A percentile compares a stretch with the other conserved stretches of the same genome.
phyloP scores from a whole-genome alignment of 2,888 invertebrate genomes.

The Drosophila engyochracea region DNA sequence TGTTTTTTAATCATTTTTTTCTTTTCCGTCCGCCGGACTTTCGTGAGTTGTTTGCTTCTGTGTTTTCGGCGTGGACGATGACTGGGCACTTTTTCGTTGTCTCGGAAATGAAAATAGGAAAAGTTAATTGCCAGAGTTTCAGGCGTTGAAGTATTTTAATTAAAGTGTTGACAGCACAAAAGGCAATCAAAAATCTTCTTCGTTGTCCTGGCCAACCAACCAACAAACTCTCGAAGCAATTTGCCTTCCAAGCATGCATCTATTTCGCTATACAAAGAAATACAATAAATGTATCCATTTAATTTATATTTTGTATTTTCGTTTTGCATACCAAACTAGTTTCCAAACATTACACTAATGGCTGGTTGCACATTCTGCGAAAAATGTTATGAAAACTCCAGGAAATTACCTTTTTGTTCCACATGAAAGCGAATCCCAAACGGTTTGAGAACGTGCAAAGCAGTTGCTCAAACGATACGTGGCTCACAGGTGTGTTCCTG shows the following conservation, averaged over 20 bases:
- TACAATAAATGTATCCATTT: background rate
- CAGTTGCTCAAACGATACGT: slow-evolving; percentile 46
- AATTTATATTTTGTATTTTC: background rate
- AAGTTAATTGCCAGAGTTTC: slow-evolving; percentile 51
- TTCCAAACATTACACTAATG: background rate
- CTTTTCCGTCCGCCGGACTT: slow-evolving; percentile 18
- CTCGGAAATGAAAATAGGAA: slow-evolving; percentile 64
- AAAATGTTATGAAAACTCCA: too few relatives aligned
- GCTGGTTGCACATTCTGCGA: background rate
- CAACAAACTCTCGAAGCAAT: slow-evolving; percentile 3
- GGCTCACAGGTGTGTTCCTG: slow-evolving; percentile 37
- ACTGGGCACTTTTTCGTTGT: slow-evolving; percentile 41
- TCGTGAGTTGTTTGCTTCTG: slow-evolving; percentile 23
- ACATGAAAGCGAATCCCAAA: slow-evolving; percentile 16
- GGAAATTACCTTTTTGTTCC: background rate
- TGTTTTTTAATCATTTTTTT: slow-evolving; percentile 48
- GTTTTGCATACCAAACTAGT: background rate
- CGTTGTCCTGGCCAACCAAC: slow-evolving; percentile 28
- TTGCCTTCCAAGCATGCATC: background rate
- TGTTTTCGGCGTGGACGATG: slow-evolving; percentile 15
- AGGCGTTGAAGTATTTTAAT: slow-evolving; percentile 68
- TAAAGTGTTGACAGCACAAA: slow-evolving; percentile 53
- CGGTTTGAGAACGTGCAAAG: slow-evolving; percentile 39
- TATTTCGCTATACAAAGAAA: background rate
- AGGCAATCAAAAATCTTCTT: slow-evolving; percentile 33